phyloP scores from a whole-genome alignment of 2,797 vertebrate species.

The Alectoris magna region DNA sequence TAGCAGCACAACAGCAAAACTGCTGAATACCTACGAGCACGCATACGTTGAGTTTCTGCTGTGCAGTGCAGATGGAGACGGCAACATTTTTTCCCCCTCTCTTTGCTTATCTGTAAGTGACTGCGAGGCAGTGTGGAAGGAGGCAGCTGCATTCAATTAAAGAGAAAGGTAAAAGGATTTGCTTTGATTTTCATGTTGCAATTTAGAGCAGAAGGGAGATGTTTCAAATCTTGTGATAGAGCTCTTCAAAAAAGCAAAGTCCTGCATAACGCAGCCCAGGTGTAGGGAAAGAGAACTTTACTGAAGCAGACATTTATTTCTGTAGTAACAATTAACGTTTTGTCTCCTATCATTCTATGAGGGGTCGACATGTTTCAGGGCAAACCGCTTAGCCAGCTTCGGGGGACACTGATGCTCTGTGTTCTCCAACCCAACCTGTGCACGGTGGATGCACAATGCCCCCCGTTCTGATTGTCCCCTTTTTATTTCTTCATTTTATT shows the following conservation, averaged over 20 bases:
- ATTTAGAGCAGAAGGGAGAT: background rate
- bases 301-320: background rate
- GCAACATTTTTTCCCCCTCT: background rate
- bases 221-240: background rate
- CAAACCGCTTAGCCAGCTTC: constrained; percentile 54
- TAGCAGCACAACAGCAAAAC: background rate
- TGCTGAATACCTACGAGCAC: background rate
- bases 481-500: background rate
- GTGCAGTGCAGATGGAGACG: background rate
- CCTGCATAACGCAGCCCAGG: fast-evolving
- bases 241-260: background rate
- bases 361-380: constrained; percentile 31
- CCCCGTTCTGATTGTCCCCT: fast-evolving
- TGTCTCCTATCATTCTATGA: background rate
- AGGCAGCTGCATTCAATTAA: constrained; percentile 29
- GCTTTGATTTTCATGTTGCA: background rate
- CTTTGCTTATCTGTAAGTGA: constrained; percentile 49
- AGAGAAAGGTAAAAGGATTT: constrained; percentile 48
- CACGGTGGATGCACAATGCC: background rate
- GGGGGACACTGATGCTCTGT: constrained; percentile 28
- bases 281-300: background rate
- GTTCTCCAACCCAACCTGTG: background rate
- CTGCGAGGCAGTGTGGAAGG: constrained; percentile 31
- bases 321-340: constrained; percentile 28
- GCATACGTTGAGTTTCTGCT: background rate